Base-by-base conservation (phyloP, 2,113 vertebrate genomes). In the Nesoenas mayeri region DNA sequence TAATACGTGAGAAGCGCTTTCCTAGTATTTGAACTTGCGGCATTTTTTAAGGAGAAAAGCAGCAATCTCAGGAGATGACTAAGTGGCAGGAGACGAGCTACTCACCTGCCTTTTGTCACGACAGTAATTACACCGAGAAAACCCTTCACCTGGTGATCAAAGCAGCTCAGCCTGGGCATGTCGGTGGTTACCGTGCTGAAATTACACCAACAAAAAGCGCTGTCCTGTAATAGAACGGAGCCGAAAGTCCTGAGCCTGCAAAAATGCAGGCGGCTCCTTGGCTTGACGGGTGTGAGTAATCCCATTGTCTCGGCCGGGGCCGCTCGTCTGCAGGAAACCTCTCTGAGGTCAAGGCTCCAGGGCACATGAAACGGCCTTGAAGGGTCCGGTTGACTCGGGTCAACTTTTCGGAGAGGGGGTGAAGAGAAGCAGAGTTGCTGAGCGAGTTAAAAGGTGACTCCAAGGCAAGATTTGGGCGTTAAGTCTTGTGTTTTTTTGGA, bases 231-330 rank as follows among this genome's bases (percentile, higher is more conserved):
- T 13, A 60, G 50, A 74, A 8, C 0, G 0, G 60, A 86, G 26
- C 74, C 25, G 5, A 47, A 86, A 91, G 74, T 34, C 90, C 92
- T 80, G 85, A 89, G 75, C 95, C 85, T 93, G 92, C 94, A 94
- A 84, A 92, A 91, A 85, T 62, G 84, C 84, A 85, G 88, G 73
- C 40, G 6, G 36, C 79, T 91, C 57, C 79, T 88, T 61, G 28
- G 54, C 44, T 10, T 88, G 79, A 50, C 0, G 57, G 24, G n/a
- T 61, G 34, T 80, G 79, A 84, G 50, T 15, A 80, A 90, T 92
- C 65, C 75, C 83, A 77, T 91, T 95, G 88, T 92, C 85, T 84
- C 3, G 0, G 72, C 42, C 0, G 0, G 40, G 58, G 58, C 93
- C 31, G 75, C 79, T 83, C 14, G 4, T 65, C 77, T 77, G 65